These are phyloP conservation scores for Dasypolia templi DNA, from an alignment of 2,888 invertebrate genomes.

Conservation along the genomic window DNA sequence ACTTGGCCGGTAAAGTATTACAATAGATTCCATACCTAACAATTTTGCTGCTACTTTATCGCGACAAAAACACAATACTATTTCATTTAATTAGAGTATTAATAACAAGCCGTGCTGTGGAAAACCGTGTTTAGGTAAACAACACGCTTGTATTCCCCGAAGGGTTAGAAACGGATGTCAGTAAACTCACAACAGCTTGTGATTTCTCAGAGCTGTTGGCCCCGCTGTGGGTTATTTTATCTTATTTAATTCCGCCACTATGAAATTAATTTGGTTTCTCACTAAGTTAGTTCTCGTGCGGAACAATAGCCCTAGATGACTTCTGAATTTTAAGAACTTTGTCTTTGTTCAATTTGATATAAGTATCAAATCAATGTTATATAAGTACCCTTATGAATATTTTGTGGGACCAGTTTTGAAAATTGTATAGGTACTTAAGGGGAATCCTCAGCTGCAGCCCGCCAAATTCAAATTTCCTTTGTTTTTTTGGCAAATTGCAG, in stretches of 20 bases:
- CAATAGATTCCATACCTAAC: too few relatives aligned
- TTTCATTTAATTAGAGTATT: too few relatives aligned
- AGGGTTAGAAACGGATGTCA: too few relatives aligned
- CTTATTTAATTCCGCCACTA: slow-evolving; percentile 43
- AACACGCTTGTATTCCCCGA: not conserved
- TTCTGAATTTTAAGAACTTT: slow-evolving; percentile 45
- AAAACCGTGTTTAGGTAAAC: not conserved
- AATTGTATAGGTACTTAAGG: too few relatives aligned
- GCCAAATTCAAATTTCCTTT: too few relatives aligned
- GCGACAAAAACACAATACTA: too few relatives aligned
- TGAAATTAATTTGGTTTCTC: slow-evolving; percentile 50
- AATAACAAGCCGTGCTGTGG: not conserved
- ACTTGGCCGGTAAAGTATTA: too few relatives aligned
- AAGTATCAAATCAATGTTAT: slow-evolving; percentile 48
- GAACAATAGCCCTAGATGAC: slow-evolving; percentile 56
- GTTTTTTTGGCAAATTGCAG: too few relatives aligned
- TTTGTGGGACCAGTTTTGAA: not conserved
- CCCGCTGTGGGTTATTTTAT: slow-evolving; percentile 29
- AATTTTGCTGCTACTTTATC: too few relatives aligned
- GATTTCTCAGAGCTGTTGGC: not conserved
- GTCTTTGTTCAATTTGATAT: slow-evolving; percentile 45
- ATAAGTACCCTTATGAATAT: slow-evolving; percentile 20
- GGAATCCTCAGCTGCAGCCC: too few relatives aligned
- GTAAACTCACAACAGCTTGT: not conserved
- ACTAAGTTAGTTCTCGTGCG: slow-evolving; percentile 39